These are phyloP conservation scores for Oxyruncus cristatus DNA, from an alignment of 2,113 vertebrate species.

Conservation along the genomic window DNA sequence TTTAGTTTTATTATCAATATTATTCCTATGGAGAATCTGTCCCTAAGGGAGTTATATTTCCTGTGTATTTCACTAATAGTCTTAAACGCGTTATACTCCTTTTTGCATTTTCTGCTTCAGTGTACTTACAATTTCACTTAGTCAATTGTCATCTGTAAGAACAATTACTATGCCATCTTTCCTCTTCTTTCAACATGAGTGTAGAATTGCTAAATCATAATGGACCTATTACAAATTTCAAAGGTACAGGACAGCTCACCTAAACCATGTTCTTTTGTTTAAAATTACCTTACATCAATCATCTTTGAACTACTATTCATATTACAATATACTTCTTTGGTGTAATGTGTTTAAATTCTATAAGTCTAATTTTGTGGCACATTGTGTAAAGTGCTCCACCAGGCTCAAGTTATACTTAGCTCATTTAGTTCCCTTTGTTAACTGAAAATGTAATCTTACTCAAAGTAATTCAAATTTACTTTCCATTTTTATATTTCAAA, in stretches of 20 bases:
- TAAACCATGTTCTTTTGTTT: not conserved
- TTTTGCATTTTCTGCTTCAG: not conserved
- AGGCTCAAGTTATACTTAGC: not conserved
- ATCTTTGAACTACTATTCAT: not conserved
- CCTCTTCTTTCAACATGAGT: not conserved
- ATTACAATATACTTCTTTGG: not conserved
- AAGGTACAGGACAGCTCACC: not conserved
- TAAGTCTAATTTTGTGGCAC: not conserved
- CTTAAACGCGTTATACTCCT: not conserved
- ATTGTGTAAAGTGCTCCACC: not conserved
- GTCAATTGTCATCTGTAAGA: not conserved
- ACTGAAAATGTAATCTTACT: not conserved
- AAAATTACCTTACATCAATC: not conserved
- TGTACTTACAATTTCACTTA: not conserved
- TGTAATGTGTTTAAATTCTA: not conserved
- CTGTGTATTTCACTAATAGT: not conserved
- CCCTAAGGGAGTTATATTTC: not conserved
- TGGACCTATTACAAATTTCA: not conserved
- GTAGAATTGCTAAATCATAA: not conserved
- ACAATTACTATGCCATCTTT: not conserved
- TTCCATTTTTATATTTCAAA: conserved; percentile 1
- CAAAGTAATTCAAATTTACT: not conserved
- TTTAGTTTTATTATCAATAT: not conserved
- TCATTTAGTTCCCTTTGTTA: not conserved
- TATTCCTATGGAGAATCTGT: not conserved